These are phyloP conservation scores for Geotrupes spiniger DNA, from an alignment of 2,888 invertebrate species.

Conservation along the genomic window DNA sequence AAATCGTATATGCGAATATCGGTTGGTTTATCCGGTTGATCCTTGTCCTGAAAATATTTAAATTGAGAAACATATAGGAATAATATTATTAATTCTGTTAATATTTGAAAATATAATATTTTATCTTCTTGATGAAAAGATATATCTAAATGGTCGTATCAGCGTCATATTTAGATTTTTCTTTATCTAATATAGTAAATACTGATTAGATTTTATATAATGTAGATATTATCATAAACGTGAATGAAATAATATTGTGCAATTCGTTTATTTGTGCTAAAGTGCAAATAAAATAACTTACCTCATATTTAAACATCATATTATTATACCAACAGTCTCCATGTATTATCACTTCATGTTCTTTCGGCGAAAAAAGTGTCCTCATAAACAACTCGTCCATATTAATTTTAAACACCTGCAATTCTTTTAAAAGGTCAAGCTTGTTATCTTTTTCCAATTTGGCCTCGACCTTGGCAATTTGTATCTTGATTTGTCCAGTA, in stretches of 20 bases:
- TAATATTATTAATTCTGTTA: too few species aligned
- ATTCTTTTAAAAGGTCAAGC: constrained; percentile 4
- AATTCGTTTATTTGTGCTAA: too few species aligned
- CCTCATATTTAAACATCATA: constrained; percentile 23
- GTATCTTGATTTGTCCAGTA: not conserved
- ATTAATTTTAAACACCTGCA: not conserved
- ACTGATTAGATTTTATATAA: too few species aligned
- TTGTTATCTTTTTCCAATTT: constrained; percentile 1
- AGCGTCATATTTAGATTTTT: too few species aligned
- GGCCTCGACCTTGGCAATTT: constrained; percentile 24
- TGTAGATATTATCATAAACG: too few species aligned
- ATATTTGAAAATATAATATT: too few species aligned
- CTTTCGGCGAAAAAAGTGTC: not conserved
- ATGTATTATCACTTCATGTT: constrained; percentile 13
- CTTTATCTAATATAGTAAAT: too few species aligned
- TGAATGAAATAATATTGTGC: too few species aligned
- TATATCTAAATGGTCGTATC: too few species aligned
- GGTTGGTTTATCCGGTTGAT: not conserved
- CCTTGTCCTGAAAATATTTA: not conserved
- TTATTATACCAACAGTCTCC: constrained; percentile 26
- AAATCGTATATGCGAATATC: not conserved
- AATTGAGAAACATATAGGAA: too few species aligned
- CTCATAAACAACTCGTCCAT: not conserved
- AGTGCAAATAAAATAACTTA: constrained; percentile 1
- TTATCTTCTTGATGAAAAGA: too few species aligned